Conservation (phyloP, 2,113 vertebrate species). For the Solea solea region DNA sequence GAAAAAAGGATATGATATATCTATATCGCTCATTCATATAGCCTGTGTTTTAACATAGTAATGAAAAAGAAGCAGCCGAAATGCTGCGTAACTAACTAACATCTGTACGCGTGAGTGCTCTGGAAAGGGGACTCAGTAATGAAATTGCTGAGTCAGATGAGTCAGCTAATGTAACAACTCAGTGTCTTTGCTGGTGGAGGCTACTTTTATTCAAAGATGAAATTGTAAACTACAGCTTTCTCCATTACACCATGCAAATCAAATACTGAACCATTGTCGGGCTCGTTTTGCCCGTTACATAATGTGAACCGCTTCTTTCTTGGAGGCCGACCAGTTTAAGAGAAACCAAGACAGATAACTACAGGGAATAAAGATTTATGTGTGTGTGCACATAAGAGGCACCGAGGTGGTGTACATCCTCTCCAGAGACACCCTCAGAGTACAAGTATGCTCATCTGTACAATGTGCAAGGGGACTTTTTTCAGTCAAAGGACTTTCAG, state of each 20-base stretch:
- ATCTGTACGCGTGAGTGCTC: no score
- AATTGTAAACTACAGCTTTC: background rate
- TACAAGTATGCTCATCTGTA: slow-evolving; percentile 12
- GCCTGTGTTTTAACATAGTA: no score
- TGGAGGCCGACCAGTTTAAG: slow-evolving; percentile 16
- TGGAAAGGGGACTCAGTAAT: no score
- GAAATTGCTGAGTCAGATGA: background rate
- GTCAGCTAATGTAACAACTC: slow-evolving; percentile 20
- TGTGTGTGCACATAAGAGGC: slow-evolving; percentile 3
- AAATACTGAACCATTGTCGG: slow-evolving; percentile 6
- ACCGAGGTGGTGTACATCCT: background rate
- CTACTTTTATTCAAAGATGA: slow-evolving; percentile 4
- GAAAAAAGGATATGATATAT: no score
- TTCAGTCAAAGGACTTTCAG: slow-evolving; percentile 9
- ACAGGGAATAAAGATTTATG: slow-evolving; percentile 16
- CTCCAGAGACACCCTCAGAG: slow-evolving; percentile 19
- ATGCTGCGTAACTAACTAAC: no score
- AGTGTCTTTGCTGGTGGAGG: slow-evolving; percentile 12
- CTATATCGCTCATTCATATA: no score
- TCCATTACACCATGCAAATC: slow-evolving; percentile 4
- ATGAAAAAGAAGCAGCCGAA: no score
- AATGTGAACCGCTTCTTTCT: slow-evolving; percentile 39
- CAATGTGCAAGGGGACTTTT: background rate
- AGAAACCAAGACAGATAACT: slow-evolving; percentile 13
- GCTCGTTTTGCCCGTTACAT: slow-evolving; percentile 36